Evolutionary conservation across 1,140 invertebrate species (phyloP).

Genomic region (Neotoxoptera formosana): DNA sequence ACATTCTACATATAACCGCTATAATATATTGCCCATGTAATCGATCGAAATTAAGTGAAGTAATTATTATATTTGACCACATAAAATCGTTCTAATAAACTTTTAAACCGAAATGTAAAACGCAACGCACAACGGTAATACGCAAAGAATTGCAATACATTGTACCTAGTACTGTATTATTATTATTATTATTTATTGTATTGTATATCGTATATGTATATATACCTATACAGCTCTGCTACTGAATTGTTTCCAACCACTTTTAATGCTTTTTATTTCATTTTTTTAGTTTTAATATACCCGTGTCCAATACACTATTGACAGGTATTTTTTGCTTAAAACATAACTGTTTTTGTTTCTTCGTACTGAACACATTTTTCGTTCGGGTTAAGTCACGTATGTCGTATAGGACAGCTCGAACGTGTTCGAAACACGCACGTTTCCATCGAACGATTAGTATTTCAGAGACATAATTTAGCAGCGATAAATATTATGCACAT

Average conservation of each 20-base stretch:
- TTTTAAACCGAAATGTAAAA: not conserved
- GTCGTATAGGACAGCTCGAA: not conserved
- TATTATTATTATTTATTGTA: not conserved
- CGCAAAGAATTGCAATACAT: not conserved
- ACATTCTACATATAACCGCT: not conserved
- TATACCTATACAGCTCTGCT: not conserved
- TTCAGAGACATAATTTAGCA: slow-evolving; percentile 18
- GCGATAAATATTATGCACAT: slow-evolving; percentile 26
- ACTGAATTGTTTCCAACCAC: not conserved
- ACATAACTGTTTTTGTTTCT: slow-evolving; percentile 39
- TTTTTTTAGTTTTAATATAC: not conserved
- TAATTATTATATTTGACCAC: slow-evolving; percentile 26
- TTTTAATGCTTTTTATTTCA: slow-evolving; percentile 20
- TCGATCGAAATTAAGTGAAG: not conserved
- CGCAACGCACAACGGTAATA: not conserved
- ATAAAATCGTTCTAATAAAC: not conserved
- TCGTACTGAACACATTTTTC: not conserved
- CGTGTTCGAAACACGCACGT: slow-evolving; percentile 31
- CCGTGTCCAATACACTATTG: slow-evolving; percentile 8
- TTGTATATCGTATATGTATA: too few species aligned
- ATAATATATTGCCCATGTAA: not conserved
- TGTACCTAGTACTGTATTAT: not conserved
- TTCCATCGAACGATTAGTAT: not conserved
- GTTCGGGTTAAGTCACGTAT: not conserved
- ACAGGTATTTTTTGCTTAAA: slow-evolving; percentile 35